Conservation (phyloP, 2,888 invertebrate genomes). For the Allolobophora icterica region DNA sequence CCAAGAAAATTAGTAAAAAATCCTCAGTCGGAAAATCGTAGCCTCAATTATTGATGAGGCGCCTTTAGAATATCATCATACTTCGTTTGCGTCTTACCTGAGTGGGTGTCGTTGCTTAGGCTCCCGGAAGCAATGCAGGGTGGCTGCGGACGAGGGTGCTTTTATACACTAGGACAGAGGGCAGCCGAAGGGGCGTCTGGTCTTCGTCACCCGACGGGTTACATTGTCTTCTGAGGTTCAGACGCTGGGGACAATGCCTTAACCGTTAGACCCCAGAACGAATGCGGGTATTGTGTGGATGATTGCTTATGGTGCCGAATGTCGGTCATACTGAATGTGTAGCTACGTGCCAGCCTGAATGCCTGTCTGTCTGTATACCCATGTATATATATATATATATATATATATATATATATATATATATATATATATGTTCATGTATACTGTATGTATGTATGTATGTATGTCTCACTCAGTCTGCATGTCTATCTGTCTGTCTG, state of each 20-base stretch:
- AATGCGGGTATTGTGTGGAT: conserved; percentile 4
- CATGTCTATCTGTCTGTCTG: no score
- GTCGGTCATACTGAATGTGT: neutral
- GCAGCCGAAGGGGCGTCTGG: neutral
- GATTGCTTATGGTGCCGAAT: neutral
- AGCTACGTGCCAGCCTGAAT: neutral
- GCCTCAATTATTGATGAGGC: neutral
- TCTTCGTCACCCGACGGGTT: neutral
- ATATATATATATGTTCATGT: no score
- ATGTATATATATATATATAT: no score
- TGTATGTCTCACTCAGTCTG: no score
- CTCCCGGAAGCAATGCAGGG: conserved; percentile 28
- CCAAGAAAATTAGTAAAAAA: neutral
- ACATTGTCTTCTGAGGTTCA: neutral
- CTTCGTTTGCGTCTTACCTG: neutral
- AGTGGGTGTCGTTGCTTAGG: conserved; percentile 29
- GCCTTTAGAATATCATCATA: neutral
- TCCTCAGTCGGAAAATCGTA: neutral
- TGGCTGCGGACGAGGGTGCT: neutral
- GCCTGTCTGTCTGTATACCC: neutral
- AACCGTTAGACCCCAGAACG: neutral
- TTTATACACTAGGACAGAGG: neutral
- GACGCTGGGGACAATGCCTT: conserved; percentile 3
- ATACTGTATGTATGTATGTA: no score
- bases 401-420: no score